These are phyloP conservation scores for Aricia artaxerxes DNA, from an alignment of 2,888 invertebrate species.

Conservation along the genomic window DNA sequence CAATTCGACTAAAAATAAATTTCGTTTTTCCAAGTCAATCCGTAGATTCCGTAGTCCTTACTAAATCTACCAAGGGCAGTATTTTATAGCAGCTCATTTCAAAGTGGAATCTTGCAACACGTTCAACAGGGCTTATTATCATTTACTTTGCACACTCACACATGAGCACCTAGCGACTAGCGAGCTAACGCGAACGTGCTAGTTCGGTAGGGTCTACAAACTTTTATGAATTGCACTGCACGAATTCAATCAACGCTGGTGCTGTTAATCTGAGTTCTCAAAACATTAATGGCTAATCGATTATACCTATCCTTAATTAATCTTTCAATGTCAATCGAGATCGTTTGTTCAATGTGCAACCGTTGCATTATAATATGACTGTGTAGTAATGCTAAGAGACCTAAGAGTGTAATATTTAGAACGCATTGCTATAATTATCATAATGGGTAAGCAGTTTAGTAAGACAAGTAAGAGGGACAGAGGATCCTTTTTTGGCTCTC, in stretches of 20 bases:
- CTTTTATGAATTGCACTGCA: not conserved
- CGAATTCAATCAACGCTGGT: not conserved
- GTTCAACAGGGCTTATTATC: constrained; percentile 6
- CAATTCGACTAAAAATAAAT: not conserved
- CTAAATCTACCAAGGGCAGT: not conserved
- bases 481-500: not conserved
- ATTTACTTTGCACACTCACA: constrained; percentile 3
- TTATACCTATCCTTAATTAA: not conserved
- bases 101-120: not conserved
- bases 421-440: too few species aligned
- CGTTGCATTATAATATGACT: too few species aligned
- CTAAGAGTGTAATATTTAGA: too few species aligned
- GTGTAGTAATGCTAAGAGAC: too few species aligned
- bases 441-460: too few species aligned
- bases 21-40: not conserved
- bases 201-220: not conserved
- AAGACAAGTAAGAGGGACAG: too few species aligned
- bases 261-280: not conserved
- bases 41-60: not conserved
- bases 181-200: not conserved
- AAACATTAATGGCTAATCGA: not conserved
- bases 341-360: too few species aligned
- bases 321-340: too few species aligned
- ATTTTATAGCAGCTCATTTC: not conserved
- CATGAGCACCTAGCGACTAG: not conserved